Evolutionary conservation across 1,140 invertebrate species (phyloP).

Genomic region (Archegozetes longisetosus): DNA sequence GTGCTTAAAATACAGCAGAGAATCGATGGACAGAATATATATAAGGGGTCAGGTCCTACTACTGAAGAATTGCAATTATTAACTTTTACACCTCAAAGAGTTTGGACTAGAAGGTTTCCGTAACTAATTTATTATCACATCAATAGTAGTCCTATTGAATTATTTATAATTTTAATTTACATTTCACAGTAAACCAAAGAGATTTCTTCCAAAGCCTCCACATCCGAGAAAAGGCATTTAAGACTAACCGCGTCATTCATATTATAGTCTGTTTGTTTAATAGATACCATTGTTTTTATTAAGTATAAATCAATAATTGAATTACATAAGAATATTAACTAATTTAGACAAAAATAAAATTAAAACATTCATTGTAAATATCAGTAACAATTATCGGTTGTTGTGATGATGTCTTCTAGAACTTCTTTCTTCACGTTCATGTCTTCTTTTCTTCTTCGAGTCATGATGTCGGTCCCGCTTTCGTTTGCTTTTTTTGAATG

Average conservation of each 20-base stretch:
- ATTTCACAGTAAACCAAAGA: slow-evolving; percentile 1
- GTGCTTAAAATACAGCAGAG: slow-evolving; percentile 46
- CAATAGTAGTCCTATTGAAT: too few species aligned
- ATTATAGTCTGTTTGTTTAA: too few species aligned
- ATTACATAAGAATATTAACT: not conserved
- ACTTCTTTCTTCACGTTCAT: not conserved
- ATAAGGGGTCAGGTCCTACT: slow-evolving; percentile 38
- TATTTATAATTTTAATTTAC: too few species aligned
- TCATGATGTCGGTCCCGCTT: not conserved
- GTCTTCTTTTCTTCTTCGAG: not conserved
- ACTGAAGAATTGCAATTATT: slow-evolving; percentile 46
- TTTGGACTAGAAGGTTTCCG: slow-evolving; percentile 41
- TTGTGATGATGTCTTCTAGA: not conserved
- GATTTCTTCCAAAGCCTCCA: not conserved
- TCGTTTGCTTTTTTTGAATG: not conserved
- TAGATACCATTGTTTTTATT: too few species aligned
- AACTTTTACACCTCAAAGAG: slow-evolving; percentile 59
- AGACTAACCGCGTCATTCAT: too few species aligned
- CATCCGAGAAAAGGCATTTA: slow-evolving; percentile 13
- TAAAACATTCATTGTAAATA: not conserved
- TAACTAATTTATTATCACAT: not conserved
- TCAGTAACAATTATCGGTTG: not conserved
- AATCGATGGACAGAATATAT: slow-evolving; percentile 43
- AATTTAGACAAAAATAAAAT: slow-evolving; percentile 4
- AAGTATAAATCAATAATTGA: not conserved